These are phyloP conservation scores for Oncopeltus fasciatus DNA, from an alignment of 1,140 invertebrate species.

Conservation along the genomic window DNA sequence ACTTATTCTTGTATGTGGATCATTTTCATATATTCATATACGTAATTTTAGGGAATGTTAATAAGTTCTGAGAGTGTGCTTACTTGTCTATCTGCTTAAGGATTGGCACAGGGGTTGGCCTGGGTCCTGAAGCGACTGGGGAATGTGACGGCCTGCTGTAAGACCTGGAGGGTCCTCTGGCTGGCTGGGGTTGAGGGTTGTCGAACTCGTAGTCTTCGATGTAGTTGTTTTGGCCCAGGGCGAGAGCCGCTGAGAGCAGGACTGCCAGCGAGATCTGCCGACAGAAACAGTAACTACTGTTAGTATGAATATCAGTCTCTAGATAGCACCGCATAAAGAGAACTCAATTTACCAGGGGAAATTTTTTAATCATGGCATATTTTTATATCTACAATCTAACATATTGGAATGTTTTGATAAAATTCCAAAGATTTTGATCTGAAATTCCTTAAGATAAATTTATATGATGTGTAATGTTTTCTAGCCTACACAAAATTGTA, in stretches of 20 bases:
- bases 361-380: no score
- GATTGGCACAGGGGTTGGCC: constrained; percentile 57
- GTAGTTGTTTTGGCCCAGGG: constrained; percentile 22
- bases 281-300: not conserved
- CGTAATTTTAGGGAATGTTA: no score
- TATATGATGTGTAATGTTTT: no score
- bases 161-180: constrained; percentile 33
- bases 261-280: constrained; percentile 8
- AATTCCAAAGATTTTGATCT: no score
- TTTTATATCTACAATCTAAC: no score
- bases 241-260: constrained; percentile 4
- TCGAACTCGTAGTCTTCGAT: constrained; percentile 48
- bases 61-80: no score
- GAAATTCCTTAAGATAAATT: no score
- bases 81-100: constrained; percentile 70
- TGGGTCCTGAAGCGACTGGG: constrained; percentile 32
- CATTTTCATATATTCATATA: no score
- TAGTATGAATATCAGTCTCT: not conserved
- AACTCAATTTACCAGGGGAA: not conserved
- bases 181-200: constrained; percentile 33
- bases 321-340: not conserved
- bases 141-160: constrained; percentile 30
- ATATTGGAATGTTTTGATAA: no score
- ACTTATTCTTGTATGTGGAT: no score
- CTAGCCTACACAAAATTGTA: no score